These are phyloP conservation scores for Himalopsyche kuldschensis DNA, from an alignment of 2,888 invertebrate genomes.

Conservation along the genomic window DNA sequence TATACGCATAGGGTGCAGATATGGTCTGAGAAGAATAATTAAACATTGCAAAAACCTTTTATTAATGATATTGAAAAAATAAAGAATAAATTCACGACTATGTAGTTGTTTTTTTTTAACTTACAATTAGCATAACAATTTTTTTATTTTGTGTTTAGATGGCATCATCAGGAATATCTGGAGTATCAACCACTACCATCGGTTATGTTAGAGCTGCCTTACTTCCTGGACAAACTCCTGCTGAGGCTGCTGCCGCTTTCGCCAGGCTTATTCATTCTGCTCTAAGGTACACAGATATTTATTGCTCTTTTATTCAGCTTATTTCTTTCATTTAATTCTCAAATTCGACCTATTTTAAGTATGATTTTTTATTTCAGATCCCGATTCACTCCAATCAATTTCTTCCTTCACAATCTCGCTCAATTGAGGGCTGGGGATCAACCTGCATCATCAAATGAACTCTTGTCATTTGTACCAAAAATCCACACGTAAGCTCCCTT, in stretches of 20 bases:
- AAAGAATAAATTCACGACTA: no score
- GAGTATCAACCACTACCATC: conserved; percentile 89
- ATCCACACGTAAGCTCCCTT: conserved; percentile 78
- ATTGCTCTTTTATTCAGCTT: neutral
- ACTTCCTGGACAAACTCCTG: conserved; percentile 85
- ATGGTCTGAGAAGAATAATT: no score
- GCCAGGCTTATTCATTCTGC: conserved; percentile 95
- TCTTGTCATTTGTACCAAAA: conserved; percentile 91
- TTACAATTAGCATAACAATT: neutral
- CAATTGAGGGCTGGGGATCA: conserved; percentile 90
- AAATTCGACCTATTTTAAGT: neutral
- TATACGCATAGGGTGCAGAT: no score
- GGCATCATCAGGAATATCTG: conserved; percentile 88
- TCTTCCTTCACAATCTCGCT: conserved; percentile 95
- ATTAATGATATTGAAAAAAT: no score
- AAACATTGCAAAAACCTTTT: no score
- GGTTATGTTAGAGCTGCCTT: conserved; percentile 89
- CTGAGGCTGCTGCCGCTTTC: conserved; percentile 95
- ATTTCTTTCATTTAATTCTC: neutral
- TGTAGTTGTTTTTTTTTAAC: neutral
- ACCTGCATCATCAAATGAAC: conserved; percentile 66
- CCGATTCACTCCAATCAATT: conserved; percentile 95
- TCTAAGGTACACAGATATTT: conserved; percentile 59
- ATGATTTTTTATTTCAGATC: conserved; percentile 51
- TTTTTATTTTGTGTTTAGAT: conserved; percentile 56